Evolutionary conservation across 2,888 invertebrate species (phyloP).

Genomic region (Mythimna lalbum): DNA sequence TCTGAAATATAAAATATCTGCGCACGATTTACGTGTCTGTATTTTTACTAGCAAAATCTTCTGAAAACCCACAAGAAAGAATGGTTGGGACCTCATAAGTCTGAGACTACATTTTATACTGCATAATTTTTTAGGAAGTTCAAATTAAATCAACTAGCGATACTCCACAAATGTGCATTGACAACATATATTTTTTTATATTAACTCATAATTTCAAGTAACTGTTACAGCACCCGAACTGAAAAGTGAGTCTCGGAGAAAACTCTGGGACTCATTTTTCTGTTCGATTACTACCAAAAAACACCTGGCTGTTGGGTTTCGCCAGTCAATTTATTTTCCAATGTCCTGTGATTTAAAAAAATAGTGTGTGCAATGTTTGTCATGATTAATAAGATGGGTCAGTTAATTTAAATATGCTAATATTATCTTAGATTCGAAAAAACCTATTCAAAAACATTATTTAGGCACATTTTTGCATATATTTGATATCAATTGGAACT

Average conservation of each 20-base stretch:
- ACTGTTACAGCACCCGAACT: neutral
- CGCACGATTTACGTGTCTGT: too few relatives aligned
- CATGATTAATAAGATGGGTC: conserved; percentile 3
- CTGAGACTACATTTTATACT: neutral
- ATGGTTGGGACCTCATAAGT: neutral
- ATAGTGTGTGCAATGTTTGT: conserved; percentile 7
- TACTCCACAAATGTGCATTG: neutral
- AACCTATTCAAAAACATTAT: conserved; percentile 30
- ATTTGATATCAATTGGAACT: conserved; percentile 37
- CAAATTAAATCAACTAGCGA: neutral
- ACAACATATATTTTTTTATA: neutral
- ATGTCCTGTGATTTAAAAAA: neutral
- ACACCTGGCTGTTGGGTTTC: neutral
- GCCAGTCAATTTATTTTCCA: neutral
- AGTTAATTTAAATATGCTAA: conserved; percentile 10
- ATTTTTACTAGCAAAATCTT: too few relatives aligned
- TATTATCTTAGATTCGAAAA: conserved; percentile 20
- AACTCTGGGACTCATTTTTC: too few relatives aligned
- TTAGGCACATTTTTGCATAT: conserved; percentile 46
- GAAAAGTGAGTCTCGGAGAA: too few relatives aligned
- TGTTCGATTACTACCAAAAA: neutral
- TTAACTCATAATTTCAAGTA: neutral
- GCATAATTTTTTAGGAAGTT: neutral
- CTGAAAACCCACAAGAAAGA: conserved; percentile 13
- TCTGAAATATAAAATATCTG: neutral